Percentiles rank a stretch among this genome's conserved stretches.
phyloP scores from a whole-genome alignment of 1,140 invertebrate species.

The Paracyclopina nana region DNA sequence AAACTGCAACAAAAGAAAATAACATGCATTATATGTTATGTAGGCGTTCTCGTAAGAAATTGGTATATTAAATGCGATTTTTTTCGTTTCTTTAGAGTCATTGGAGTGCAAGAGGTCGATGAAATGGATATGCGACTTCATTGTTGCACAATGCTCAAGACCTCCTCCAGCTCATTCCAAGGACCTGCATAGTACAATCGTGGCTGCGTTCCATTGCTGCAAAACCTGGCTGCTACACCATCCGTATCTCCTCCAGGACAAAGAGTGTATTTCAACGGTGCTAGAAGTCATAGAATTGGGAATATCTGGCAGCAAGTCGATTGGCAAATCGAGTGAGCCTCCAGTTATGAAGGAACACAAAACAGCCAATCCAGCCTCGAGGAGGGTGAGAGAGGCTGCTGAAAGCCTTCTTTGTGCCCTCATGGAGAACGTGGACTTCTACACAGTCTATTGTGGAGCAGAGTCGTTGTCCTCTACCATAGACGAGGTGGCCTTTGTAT shows the following conservation, averaged over 20 bases:
- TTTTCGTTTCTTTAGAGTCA: slow-evolving; percentile 36
- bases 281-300: slow-evolving; percentile 92
- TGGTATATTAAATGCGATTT: too few relatives aligned
- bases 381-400: slow-evolving; percentile 84
- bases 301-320: slow-evolving; percentile 52
- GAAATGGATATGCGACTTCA: slow-evolving; percentile 94
- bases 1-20: too few relatives aligned
- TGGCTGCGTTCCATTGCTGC: slow-evolving; percentile 67
- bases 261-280: slow-evolving; percentile 73
- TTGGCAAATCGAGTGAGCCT: slow-evolving; percentile 67
- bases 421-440: slow-evolving; percentile 67
- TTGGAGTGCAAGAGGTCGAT: slow-evolving; percentile 77
- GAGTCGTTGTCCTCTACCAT: slow-evolving; percentile 64
- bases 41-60: too few relatives aligned
- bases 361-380: slow-evolving; percentile 80
- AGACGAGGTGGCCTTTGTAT: slow-evolving; percentile 61
- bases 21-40: too few relatives aligned
- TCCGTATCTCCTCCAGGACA: slow-evolving; percentile 65
- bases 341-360: slow-evolving; percentile 88
- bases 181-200: slow-evolving; percentile 92
- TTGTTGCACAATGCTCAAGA: slow-evolving; percentile 79
- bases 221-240: slow-evolving; percentile 77
- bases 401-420: slow-evolving; percentile 74
- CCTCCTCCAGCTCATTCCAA: slow-evolving; percentile 88
- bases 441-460: slow-evolving; percentile 58